These are phyloP conservation scores for Neodiprion lecontei DNA, from an alignment of 1,140 invertebrate species.

Conservation along the genomic window DNA sequence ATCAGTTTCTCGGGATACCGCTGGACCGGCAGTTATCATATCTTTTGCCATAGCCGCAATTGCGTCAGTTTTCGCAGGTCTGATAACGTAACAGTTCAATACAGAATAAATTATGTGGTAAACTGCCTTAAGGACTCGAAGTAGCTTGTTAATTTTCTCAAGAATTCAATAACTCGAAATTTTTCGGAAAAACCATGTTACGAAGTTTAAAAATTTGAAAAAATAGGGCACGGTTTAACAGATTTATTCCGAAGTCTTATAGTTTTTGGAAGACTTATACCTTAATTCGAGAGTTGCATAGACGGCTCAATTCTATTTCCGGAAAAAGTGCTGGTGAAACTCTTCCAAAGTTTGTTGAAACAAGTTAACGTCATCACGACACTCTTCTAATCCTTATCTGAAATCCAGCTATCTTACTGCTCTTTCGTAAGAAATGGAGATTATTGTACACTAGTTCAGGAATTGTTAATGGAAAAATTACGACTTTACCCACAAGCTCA, in stretches of 20 bases:
- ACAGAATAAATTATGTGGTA: no score
- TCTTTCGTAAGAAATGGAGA: no score
- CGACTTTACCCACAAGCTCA: no score
- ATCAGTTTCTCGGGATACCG: slow-evolving; percentile 78
- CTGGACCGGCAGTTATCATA: slow-evolving; percentile 83
- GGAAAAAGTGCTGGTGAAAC: no score
- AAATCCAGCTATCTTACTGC: no score
- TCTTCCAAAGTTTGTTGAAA: no score
- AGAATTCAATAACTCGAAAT: background rate
- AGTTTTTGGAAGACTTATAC: background rate
- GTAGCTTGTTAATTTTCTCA: background rate
- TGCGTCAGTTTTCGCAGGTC: slow-evolving; percentile 85
- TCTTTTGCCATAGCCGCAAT: slow-evolving; percentile 86
- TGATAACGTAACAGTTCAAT: background rate
- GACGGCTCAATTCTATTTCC: no score
- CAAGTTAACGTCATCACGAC: no score
- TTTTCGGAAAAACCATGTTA: background rate
- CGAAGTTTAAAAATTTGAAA: background rate
- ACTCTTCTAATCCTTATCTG: no score
- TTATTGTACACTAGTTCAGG: no score
- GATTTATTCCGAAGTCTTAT: background rate
- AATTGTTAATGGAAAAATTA: no score
- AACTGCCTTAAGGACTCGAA: background rate
- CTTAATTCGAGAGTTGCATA: no score
- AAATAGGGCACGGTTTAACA: background rate